Evolutionary conservation across 2,797 vertebrate genomes (phyloP), one percentile per base, ranked within the genome.

Genomic region (Diplodus sargus): DNA sequence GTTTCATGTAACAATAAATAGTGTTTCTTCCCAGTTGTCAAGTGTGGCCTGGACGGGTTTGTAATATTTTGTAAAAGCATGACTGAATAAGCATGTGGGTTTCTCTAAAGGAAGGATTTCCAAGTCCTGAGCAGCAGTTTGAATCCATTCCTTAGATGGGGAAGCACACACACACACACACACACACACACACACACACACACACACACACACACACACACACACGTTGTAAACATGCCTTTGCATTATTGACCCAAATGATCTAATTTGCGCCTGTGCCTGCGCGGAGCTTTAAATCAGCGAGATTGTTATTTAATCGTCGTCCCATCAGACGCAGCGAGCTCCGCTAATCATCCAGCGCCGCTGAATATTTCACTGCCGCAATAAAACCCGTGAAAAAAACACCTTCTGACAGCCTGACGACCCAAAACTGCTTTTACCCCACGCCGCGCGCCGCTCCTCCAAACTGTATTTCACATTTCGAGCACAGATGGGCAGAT

Each of bases 1-100:
- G 92, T 90, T 93, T 92, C 91, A 89, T 95, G 94, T 94, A 95
- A 95, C 92, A 95, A 94, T 95, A 95, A 96, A 95, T 94, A 94
- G 74, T 89, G 89, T 90, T 93, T 89, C 75, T 68, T 87, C 74
- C 88, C 89, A 93, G 87, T 93, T 95, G 93, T 94, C 88, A 91
- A 95, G 91, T 91, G 89, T 90, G 90, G 76, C 90, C 90, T 91
- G 92, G 93, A 89, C 89, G 91, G 85, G 89, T 89, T 90, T 94
- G 84, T 89, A 90, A 91, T 92, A 90, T 93, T 83, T 93, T 93
- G 92, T 89, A 91, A 88, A 94, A 90, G 95, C 94, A 82, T 95
- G 86, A 90, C 91, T 92, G 90, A 90, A 86, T 87, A 90, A 91
- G 90, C 90, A 89, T 92, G 89, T 77, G 86, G 89, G 30, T 90